Evolutionary conservation across 2,888 invertebrate genomes (phyloP).

Genomic region (Euplexia lucipara): DNA sequence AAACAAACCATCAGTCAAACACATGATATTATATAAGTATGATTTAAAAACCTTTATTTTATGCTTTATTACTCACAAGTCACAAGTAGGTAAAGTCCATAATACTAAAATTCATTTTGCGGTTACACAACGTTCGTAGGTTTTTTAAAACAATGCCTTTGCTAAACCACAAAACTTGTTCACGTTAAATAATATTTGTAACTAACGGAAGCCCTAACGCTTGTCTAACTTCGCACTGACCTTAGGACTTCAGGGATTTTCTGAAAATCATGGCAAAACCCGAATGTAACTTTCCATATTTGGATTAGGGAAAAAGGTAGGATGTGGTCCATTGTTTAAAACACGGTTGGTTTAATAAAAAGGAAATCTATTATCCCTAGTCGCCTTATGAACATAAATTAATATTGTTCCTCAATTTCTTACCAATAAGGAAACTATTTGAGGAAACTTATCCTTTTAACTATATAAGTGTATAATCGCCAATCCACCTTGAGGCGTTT

Average conservation of each 20-base stretch:
- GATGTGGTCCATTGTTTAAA: not conserved
- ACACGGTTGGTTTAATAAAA: not conserved
- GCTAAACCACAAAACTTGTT: slow-evolving; percentile 17
- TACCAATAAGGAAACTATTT: no score
- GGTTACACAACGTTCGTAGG: not conserved
- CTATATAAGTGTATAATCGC: no score
- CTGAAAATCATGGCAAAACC: slow-evolving; percentile 17
- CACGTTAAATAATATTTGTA: slow-evolving; percentile 12
- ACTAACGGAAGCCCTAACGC: not conserved
- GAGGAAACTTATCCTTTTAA: no score
- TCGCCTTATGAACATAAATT: not conserved
- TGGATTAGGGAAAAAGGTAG: slow-evolving; percentile 11
- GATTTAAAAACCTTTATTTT: no score
- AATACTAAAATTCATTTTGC: slow-evolving; percentile 2
- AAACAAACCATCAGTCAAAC: no score
- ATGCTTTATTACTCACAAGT: no score
- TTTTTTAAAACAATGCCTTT: slow-evolving; percentile 14
- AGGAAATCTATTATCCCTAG: no score
- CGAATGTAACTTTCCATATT: slow-evolving; percentile 9
- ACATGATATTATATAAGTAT: no score
- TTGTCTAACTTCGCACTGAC: not conserved
- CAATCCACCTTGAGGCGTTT: no score
- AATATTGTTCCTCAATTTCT: no score
- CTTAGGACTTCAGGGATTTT: not conserved
- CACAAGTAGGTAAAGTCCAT: not conserved